A percentile compares a stretch with the other conserved stretches of the same genome.
Conservation (phyloP, 2,797 vertebrate species). For the Acanthurus leucopareius region DNA sequence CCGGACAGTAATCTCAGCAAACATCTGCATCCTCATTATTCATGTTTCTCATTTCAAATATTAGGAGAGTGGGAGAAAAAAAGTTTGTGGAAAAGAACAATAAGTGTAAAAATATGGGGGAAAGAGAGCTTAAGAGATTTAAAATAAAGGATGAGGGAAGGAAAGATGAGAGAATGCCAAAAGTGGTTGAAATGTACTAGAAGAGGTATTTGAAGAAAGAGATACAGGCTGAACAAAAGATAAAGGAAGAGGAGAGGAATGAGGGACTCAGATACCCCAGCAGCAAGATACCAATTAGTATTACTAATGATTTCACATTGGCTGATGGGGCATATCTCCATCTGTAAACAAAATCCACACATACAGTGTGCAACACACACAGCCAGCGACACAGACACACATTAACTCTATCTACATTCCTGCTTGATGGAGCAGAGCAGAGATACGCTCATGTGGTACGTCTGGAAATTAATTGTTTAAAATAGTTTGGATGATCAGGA, state of each 20-base stretch:
- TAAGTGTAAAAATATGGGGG: slow-evolving; percentile 36
- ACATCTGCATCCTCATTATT: slow-evolving; percentile 49
- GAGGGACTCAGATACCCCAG: slow-evolving; percentile 46
- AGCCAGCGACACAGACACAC: slow-evolving; percentile 22
- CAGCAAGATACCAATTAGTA: slow-evolving; percentile 76
- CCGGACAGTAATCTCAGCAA: slow-evolving; percentile 48
- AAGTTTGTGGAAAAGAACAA: slow-evolving; percentile 34
- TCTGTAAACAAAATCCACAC: slow-evolving; percentile 55
- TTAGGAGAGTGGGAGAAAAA: slow-evolving; percentile 25
- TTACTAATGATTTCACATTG: slow-evolving; percentile 75
- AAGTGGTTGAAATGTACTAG: slow-evolving; percentile 35
- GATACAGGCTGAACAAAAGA: slow-evolving; percentile 36
- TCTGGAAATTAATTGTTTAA: background rate
- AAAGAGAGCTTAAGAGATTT: background rate
- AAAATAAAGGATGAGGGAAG: slow-evolving; percentile 52
- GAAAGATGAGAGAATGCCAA: slow-evolving; percentile 49
- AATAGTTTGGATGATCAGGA: background rate
- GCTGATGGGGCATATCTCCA: slow-evolving; percentile 72
- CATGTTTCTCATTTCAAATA: slow-evolving; percentile 52
- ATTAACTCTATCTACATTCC: slow-evolving; percentile 11
- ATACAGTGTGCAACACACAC: slow-evolving; percentile 1
- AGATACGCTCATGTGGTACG: slow-evolving; percentile 16
- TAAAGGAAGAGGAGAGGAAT: slow-evolving; percentile 29
- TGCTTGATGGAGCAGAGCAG: slow-evolving; percentile 34
- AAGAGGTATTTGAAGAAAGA: slow-evolving; percentile 19